phyloP scores from a whole-genome alignment of 2,888 invertebrate species.

The Melieria omissa region DNA sequence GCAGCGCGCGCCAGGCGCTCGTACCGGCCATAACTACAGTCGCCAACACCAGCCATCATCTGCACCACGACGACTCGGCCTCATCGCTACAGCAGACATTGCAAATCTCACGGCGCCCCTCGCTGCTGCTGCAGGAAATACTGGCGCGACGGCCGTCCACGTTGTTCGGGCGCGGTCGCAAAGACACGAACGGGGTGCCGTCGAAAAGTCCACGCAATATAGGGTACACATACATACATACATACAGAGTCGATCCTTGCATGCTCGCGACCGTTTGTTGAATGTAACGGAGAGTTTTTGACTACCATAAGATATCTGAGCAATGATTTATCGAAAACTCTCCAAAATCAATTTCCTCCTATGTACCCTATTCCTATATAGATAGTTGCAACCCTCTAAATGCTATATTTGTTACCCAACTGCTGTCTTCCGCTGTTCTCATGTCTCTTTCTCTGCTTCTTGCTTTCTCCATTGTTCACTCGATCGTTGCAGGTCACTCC shows the following conservation, averaged over 20 bases:
- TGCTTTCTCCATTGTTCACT: no score
- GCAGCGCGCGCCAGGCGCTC: constrained; percentile 52
- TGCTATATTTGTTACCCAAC: background rate
- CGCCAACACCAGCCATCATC: constrained; percentile 33
- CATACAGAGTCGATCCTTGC: no score
- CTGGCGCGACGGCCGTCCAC: constrained; percentile 71
- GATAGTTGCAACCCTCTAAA: no score
- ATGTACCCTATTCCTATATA: no score
- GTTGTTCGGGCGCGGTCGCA: constrained; percentile 70
- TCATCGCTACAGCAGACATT: constrained; percentile 54
- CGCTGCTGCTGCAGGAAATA: constrained; percentile 64
- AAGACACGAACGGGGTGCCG: constrained; percentile 43
- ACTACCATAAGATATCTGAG: no score
- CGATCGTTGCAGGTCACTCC: constrained; percentile 45
- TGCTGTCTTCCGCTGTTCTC: constrained; percentile 15
- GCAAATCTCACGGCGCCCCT: constrained; percentile 64
- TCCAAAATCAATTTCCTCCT: no score
- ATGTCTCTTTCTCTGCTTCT: background rate
- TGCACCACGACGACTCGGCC: constrained; percentile 59
- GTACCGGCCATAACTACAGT: constrained; percentile 42
- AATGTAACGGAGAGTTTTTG: no score
- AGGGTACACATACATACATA: constrained; percentile 52
- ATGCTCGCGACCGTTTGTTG: no score
- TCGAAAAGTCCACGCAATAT: constrained; percentile 52
- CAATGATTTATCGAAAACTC: no score